phyloP scores from a whole-genome alignment of 2,888 invertebrate genomes.

The Oscheius onirici region DNA sequence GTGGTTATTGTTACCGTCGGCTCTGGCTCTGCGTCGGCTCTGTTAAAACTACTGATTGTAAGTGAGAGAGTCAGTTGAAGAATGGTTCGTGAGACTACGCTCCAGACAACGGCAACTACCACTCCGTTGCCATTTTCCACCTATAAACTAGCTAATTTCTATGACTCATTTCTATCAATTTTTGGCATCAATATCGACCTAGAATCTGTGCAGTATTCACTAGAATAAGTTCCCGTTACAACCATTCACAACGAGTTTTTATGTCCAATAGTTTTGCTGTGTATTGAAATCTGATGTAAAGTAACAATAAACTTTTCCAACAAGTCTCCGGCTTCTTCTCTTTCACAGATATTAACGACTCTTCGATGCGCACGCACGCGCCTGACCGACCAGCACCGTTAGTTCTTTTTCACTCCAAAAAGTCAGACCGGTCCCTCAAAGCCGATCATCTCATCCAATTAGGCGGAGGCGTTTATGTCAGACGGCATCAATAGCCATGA shows the following conservation, averaged over 20 bases:
- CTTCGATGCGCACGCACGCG: conserved; percentile 1
- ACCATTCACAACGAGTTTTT: not conserved
- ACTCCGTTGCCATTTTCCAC: too few relatives aligned
- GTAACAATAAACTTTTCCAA: not conserved
- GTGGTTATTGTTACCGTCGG: too few relatives aligned
- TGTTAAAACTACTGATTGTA: too few relatives aligned
- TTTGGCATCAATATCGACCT: not conserved
- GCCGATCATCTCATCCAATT: conserved; percentile 13
- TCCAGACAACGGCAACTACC: too few relatives aligned
- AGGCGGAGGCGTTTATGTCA: conserved; percentile 2
- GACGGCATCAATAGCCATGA: not conserved
- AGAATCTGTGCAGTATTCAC: not conserved
- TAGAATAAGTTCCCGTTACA: not conserved
- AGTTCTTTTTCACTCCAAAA: not conserved
- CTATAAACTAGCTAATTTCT: too few relatives aligned
- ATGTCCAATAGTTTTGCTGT: not conserved
- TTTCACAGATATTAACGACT: conserved; percentile 4
- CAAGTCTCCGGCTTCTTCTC: conserved; percentile 11
- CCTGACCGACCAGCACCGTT: not conserved
- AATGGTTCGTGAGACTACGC: too few relatives aligned
- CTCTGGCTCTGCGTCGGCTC: too few relatives aligned
- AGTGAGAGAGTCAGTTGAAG: too few relatives aligned
- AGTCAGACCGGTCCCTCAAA: not conserved
- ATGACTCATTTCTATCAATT: too few relatives aligned
- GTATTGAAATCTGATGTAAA: not conserved